A percentile compares a stretch with the other conserved stretches of the same genome.
phyloP scores from a whole-genome alignment of 2,113 vertebrate species.

The Dasypus novemcinctus region DNA sequence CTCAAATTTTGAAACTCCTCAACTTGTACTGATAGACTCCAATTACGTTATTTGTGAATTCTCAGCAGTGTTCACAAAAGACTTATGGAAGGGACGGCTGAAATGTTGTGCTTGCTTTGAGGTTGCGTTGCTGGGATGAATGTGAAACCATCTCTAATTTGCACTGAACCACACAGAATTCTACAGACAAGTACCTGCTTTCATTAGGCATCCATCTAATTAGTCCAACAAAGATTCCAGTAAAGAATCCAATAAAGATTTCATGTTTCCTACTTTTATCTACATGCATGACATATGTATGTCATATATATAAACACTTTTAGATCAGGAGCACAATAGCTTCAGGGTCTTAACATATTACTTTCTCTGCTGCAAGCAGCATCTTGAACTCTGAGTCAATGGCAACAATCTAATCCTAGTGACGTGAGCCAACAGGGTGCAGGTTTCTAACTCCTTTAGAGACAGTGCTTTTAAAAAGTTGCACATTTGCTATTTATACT shows the following conservation, averaged over 20 bases:
- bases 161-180: background rate
- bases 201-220: background rate
- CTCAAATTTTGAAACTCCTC: background rate
- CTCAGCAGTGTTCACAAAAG: background rate
- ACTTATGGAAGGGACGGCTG: background rate
- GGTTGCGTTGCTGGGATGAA: background rate
- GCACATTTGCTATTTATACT: background rate
- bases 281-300: background rate
- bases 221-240: background rate
- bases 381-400: slow-evolving; percentile 55
- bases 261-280: slow-evolving; percentile 8
- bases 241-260: background rate
- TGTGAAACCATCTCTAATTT: background rate
- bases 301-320: background rate
- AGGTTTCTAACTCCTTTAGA: slow-evolving; percentile 7
- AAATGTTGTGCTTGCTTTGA: background rate
- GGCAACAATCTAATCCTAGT: background rate
- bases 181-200: background rate
- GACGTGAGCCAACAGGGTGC: background rate
- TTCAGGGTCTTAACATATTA: background rate
- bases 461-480: background rate
- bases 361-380: slow-evolving; percentile 11
- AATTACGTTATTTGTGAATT: background rate
- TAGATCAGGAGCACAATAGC: background rate
- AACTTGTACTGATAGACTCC: background rate